phyloP scores from a whole-genome alignment of 2,113 vertebrate species.

The Todiramphus chloris region DNA sequence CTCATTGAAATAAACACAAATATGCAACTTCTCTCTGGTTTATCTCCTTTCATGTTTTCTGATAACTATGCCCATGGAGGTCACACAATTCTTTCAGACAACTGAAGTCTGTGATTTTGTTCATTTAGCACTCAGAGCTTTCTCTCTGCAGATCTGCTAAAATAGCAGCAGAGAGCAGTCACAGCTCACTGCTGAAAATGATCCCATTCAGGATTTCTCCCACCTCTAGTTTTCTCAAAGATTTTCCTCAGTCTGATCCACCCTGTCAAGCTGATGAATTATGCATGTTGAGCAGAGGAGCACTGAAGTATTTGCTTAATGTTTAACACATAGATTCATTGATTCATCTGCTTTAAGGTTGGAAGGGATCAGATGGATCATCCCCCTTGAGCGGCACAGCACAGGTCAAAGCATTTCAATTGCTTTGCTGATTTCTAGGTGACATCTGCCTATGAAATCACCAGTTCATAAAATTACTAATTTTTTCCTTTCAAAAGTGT shows the following conservation, averaged over 20 bases:
- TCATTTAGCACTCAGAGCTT: background rate
- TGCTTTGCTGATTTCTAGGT: background rate
- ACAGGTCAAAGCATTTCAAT: background rate
- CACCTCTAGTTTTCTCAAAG: background rate
- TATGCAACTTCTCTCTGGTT: background rate
- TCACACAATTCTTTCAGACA: background rate
- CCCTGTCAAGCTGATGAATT: background rate
- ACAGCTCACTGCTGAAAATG: background rate
- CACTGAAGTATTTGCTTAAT: background rate
- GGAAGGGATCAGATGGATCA: background rate
- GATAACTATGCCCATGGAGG: background rate
- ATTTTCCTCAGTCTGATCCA: background rate
- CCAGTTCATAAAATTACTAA: background rate
- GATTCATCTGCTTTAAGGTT: conserved; percentile 31
- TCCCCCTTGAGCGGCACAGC: background rate
- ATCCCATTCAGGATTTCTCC: background rate
- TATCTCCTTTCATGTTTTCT: background rate
- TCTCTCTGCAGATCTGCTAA: background rate
- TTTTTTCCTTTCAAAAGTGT: background rate
- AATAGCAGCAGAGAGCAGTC: conserved; percentile 34
- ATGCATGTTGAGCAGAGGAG: background rate
- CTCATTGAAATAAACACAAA: background rate
- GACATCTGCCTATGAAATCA: background rate
- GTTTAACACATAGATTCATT: background rate
- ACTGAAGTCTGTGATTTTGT: background rate